Conservation (phyloP, 2,888 invertebrate genomes). For the Chymomyza caudatula region DNA sequence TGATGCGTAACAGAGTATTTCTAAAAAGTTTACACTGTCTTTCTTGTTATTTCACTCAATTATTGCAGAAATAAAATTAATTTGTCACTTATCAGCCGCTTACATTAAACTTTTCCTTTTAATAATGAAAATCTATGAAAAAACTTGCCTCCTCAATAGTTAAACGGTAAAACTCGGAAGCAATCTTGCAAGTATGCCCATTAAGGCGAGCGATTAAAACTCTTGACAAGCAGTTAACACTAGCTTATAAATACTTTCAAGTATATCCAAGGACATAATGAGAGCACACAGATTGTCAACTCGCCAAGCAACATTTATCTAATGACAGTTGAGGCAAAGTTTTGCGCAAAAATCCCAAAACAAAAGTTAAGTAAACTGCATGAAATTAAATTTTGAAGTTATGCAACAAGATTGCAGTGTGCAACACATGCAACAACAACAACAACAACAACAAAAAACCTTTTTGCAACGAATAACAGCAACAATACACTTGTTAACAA, state of each 20-base stretch:
- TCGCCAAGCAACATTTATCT: neutral
- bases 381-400: neutral
- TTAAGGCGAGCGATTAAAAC: neutral
- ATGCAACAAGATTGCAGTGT: neutral
- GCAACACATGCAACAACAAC: neutral
- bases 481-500: neutral
- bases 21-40: no score
- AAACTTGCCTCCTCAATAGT: neutral
- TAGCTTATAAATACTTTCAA: conserved; percentile 1
- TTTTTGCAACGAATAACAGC: no score
- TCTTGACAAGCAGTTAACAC: neutral
- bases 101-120: no score
- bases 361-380: neutral
- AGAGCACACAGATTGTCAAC: neutral
- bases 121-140: no score
- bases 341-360: neutral
- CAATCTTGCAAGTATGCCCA: neutral
- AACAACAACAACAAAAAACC: neutral
- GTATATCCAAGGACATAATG: neutral
- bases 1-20: no score
- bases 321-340: neutral
- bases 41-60: no score
- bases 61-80: no score
- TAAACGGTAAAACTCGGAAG: neutral
- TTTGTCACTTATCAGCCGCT: no score